phyloP scores from a whole-genome alignment of 1,140 invertebrate genomes.

The Eumaeus atala region DNA sequence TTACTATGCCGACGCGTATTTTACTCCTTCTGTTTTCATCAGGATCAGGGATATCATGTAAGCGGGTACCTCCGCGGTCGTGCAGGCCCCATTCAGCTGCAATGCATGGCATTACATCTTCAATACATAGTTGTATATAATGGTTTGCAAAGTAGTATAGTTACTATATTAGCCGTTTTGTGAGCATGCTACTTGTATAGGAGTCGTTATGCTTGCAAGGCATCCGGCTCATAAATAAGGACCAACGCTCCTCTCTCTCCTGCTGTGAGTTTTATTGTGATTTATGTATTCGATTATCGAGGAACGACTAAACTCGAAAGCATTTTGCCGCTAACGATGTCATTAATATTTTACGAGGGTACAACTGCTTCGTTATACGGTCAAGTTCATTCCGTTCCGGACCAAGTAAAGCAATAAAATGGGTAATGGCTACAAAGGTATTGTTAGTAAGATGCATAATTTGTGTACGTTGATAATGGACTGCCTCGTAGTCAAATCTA shows the following conservation, averaged over 20 bases:
- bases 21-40: no score
- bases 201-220: conserved; percentile 7
- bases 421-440: no score
- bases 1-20: no score
- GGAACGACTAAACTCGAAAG: conserved; percentile 46
- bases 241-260: conserved; percentile 43
- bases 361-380: not conserved
- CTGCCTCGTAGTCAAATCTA: no score
- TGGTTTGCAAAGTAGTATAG: no score
- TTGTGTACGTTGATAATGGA: no score
- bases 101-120: no score
- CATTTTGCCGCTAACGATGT: conserved; percentile 40
- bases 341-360: conserved; percentile 38
- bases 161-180: not conserved
- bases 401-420: not conserved
- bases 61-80: no score
- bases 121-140: no score
- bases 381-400: conserved; percentile 1
- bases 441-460: no score
- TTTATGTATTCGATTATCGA: conserved; percentile 58
- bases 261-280: conserved; percentile 60
- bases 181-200: conserved; percentile 4
- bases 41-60: no score
- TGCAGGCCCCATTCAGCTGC: no score
- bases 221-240: conserved; percentile 47